These are phyloP conservation scores for Scaptomyza montana DNA, from an alignment of 1,140 invertebrate genomes.

Conservation along the genomic window DNA sequence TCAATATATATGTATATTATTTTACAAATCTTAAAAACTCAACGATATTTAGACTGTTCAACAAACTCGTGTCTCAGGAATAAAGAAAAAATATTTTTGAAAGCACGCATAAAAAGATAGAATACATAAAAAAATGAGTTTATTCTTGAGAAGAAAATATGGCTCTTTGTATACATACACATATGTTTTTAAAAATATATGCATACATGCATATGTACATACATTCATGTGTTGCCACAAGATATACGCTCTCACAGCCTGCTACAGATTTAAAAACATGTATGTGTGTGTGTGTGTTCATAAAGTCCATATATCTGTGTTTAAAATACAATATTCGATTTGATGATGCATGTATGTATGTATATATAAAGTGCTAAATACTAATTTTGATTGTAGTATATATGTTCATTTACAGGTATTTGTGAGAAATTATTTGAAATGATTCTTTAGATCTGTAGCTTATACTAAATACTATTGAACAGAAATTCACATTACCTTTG, in stretches of 20 bases:
- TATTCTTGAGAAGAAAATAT: constrained; percentile 49
- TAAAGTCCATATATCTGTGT: background rate
- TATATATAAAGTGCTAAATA: constrained; percentile 5
- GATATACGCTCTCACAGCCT: constrained; percentile 5
- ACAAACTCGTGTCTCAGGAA: constrained; percentile 31
- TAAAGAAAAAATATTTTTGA: constrained; percentile 47
- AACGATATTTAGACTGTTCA: constrained; percentile 33
- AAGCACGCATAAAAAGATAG: constrained; percentile 47
- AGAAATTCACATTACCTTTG: too few relatives aligned
- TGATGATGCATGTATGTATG: background rate
- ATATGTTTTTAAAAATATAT: constrained; percentile 21
- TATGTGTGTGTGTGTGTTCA: constrained; percentile 2
- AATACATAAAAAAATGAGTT: constrained; percentile 39
- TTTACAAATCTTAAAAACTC: constrained; percentile 23
- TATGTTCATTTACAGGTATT: background rate
- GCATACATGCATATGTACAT: constrained; percentile 10
- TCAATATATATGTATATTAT: background rate
- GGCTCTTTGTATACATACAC: constrained; percentile 34
- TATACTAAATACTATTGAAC: too few relatives aligned
- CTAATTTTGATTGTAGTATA: background rate
- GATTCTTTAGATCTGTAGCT: too few relatives aligned
- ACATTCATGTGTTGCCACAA: constrained; percentile 5
- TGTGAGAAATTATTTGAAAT: too few relatives aligned
- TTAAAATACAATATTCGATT: background rate
- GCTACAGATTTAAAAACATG: background rate